phyloP scores from a whole-genome alignment of 2,113 vertebrate species.

The Aplodontia rufa region DNA sequence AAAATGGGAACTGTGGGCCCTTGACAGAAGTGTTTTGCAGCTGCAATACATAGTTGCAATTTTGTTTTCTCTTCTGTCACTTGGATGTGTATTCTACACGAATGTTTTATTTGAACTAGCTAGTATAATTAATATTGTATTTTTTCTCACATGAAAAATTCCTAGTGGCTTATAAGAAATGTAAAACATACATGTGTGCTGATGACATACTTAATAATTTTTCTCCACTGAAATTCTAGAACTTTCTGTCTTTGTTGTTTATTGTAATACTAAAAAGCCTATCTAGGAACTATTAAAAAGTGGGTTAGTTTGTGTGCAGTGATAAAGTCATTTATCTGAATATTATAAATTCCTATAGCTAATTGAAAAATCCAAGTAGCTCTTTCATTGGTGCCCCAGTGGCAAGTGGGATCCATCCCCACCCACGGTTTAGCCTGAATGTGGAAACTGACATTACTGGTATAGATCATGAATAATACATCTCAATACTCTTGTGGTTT shows the following conservation, averaged over 20 bases:
- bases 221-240: neutral
- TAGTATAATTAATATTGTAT: neutral
- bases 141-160: neutral
- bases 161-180: neutral
- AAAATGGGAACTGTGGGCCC: neutral
- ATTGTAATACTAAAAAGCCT: neutral
- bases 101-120: neutral
- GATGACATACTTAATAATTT: accelerated
- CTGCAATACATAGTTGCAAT: neutral
- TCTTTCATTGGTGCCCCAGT: neutral
- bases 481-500: too few relatives aligned
- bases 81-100: neutral
- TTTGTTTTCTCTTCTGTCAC: neutral
- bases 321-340: neutral
- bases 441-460: accelerated
- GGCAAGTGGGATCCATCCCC: neutral
- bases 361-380: neutral
- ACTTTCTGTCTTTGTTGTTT: neutral
- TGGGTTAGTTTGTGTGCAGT: neutral
- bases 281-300: neutral
- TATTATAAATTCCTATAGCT: neutral
- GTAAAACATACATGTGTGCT: neutral
- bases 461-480: accelerated
- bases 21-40: neutral
- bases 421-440: neutral